phyloP scores from a whole-genome alignment of 2,888 invertebrate species.

The Cistogaster globosa region DNA sequence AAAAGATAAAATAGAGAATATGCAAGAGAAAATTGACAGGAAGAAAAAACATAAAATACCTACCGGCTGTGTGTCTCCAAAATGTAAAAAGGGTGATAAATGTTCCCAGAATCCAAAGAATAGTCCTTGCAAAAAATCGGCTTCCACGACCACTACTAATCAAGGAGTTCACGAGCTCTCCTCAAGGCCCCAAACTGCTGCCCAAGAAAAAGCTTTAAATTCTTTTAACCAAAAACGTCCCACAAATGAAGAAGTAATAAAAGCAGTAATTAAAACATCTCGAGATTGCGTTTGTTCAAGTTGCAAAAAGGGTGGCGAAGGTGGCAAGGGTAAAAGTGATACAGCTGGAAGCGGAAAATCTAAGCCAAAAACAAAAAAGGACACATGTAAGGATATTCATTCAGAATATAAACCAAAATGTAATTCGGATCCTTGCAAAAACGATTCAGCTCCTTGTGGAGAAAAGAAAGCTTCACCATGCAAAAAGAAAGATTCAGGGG shows the following conservation, averaged over 20 bases:
- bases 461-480: neutral
- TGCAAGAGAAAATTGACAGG: neutral
- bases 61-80: constrained; percentile 41
- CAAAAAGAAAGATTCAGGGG: constrained; percentile 26
- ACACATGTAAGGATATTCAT: constrained; percentile 25
- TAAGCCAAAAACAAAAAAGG: constrained; percentile 2
- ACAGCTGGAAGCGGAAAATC: constrained; percentile 2
- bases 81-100: constrained; percentile 47
- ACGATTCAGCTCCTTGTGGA: neutral
- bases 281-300: neutral
- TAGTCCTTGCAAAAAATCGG: constrained; percentile 9
- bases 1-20: constrained; percentile 21
- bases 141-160: neutral
- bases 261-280: neutral
- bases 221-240: neutral
- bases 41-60: constrained; percentile 22
- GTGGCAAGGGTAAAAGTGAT: constrained; percentile 8
- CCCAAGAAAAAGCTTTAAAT: too few species aligned
- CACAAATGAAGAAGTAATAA: neutral
- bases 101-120: neutral
- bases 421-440: constrained; percentile 55
- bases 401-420: constrained; percentile 58
- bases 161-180: neutral
- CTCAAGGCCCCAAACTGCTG: too few species aligned
- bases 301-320: neutral